Percentiles rank a stretch among this genome's conserved stretches.
Evolutionary conservation across 2,113 vertebrate species (phyloP).

Genomic region (Drymodes brunneopygia): DNA sequence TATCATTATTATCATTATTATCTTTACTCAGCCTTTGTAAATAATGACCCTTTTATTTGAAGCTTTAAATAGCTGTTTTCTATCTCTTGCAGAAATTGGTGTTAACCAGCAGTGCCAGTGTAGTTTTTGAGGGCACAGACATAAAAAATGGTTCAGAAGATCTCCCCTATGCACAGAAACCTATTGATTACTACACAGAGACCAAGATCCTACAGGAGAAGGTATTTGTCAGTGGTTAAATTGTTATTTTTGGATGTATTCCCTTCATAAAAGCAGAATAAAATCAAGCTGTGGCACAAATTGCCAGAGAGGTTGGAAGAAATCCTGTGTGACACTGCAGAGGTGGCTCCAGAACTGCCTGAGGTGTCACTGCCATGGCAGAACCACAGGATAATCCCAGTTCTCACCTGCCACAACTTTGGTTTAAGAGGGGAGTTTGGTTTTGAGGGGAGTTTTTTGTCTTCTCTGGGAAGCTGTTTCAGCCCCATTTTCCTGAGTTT

Average conservation of each 20-base stretch:
- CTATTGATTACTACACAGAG: slow-evolving; percentile 95
- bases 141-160: slow-evolving; percentile 92
- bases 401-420: background rate
- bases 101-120: slow-evolving; percentile 96
- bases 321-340: background rate
- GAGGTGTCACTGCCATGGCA: background rate
- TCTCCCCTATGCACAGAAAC: slow-evolving; percentile 87
- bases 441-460: background rate
- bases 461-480: background rate
- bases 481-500: background rate
- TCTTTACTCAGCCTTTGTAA: background rate
- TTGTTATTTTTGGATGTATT: background rate
- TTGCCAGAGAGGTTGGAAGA: background rate
- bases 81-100: slow-evolving; percentile 82
- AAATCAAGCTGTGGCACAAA: background rate
- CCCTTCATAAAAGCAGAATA: background rate
- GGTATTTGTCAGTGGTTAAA: slow-evolving; percentile 62
- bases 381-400: background rate
- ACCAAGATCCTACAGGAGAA: slow-evolving; percentile 96
- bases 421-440: background rate
- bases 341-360: background rate
- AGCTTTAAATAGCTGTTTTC: background rate
- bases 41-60: background rate
- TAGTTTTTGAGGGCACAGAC: slow-evolving; percentile 91
- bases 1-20: background rate